Evolutionary conservation across 2,797 vertebrate species (phyloP), one percentile per base, ranked within the genome.

Genomic region (Microctenopoma steveboyesi): DNA sequence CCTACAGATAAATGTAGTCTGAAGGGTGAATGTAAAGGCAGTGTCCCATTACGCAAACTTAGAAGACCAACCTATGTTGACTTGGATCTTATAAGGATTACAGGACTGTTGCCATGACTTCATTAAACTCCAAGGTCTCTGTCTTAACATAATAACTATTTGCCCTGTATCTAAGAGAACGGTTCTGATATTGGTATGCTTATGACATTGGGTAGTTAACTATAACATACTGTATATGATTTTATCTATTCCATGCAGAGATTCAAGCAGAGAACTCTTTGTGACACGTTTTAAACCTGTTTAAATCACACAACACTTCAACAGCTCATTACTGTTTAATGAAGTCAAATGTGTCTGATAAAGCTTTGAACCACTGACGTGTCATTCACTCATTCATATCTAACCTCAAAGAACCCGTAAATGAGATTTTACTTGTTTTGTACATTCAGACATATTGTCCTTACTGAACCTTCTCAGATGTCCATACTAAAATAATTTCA

Each of bases 71-170:
- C 75, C 85, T 90, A 95, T 95, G 92, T 95, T 95, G 94, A 94
- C 91, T 92, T 84, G 88, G 86, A 93, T 93, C 91, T 91, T 87
- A 92, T 79, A 86, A 71, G 88, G 94, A 94, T 92, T 95, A 95
- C 92, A 84, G 85, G 74, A 75, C 76, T 92, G 92, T 94, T 95
- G 93, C 91, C 92, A 46, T 88, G 83, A 87, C 88, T 91, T 86
- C 88, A 89, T 86, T 89, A 91, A 87, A 85, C 49, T 28, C 4
- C 33, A 81, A 81, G 53, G 88, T 84, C 85, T 83, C 94, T 92
- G 92, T 79, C 89, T 93, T 90, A 89, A 80, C 63, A 45, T 16
- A 16, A 45, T 45, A 11, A 35, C 33, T 9, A 6, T 35, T 35
- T 35, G 33, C 39, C 10, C 12, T 40, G 39, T 12, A 40, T 13